Conservation (phyloP, 2,113 vertebrate species). For the Morone chrysops region DNA sequence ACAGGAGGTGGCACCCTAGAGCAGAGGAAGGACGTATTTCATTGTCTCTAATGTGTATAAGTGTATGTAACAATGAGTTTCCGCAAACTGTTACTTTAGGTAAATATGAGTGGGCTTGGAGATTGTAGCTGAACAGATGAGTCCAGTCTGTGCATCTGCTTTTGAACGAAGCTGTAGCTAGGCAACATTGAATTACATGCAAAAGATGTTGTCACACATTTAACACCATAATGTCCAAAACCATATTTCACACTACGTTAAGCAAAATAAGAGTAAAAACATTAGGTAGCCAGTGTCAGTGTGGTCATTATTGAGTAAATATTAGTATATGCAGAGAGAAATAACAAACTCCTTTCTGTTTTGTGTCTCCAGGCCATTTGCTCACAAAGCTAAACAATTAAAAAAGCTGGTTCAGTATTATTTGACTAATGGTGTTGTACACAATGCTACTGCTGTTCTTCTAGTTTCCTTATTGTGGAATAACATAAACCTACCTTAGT, state of each 20-base stretch:
- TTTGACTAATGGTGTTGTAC: background rate
- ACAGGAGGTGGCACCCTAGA: constrained; percentile 13
- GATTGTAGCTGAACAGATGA: background rate
- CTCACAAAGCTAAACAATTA: background rate
- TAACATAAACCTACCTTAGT: background rate
- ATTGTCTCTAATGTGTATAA: background rate
- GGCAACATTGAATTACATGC: constrained; percentile 9
- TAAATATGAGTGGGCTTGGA: background rate
- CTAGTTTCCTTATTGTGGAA: background rate
- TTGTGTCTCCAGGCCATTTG: background rate
- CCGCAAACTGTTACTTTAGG: background rate
- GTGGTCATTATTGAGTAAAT: background rate
- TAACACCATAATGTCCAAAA: background rate
- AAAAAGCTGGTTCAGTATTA: background rate
- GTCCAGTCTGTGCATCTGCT: background rate
- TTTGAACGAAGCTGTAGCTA: constrained; percentile 35
- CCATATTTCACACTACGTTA: background rate
- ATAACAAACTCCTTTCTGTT: background rate
- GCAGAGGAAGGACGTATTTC: background rate
- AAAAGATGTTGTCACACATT: background rate
- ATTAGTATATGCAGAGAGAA: background rate
- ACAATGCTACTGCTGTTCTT: background rate
- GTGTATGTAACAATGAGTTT: background rate
- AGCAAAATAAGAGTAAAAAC: background rate
- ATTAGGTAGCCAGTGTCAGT: background rate